Conservation (phyloP, 1,140 invertebrate species). For the Drosophila oshimai region DNA sequence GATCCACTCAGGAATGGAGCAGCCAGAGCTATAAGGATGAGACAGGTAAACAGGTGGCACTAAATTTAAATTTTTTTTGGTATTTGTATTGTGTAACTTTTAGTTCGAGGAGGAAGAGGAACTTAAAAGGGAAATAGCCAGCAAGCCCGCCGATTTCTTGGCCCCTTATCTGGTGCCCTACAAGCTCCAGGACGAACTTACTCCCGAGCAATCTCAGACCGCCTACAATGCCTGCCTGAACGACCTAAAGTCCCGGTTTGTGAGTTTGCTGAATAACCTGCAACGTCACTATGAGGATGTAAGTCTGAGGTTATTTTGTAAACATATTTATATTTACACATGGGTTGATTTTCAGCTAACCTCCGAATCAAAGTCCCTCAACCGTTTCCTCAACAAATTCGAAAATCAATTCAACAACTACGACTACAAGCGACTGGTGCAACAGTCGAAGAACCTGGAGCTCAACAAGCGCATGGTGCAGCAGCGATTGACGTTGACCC, state of each 20-base stretch:
- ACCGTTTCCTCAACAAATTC: slow-evolving; percentile 73
- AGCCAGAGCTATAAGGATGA: slow-evolving; percentile 69
- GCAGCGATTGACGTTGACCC: slow-evolving; percentile 68
- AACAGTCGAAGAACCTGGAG: slow-evolving; percentile 71
- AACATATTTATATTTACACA: not conserved
- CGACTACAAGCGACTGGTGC: slow-evolving; percentile 73
- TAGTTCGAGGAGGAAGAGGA: slow-evolving; percentile 82
- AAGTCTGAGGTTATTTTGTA: slow-evolving; percentile 1
- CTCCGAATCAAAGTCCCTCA: slow-evolving; percentile 69
- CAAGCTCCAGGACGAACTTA: slow-evolving; percentile 80
- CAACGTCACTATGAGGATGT: slow-evolving; percentile 84
- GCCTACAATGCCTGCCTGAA: slow-evolving; percentile 83
- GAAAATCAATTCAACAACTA: slow-evolving; percentile 77
- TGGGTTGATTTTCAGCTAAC: slow-evolving; percentile 47
- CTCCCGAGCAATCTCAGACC: slow-evolving; percentile 74
- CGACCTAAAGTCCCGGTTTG: slow-evolving; percentile 84
- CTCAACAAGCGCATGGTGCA: slow-evolving; percentile 80
- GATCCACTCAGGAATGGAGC: slow-evolving; percentile 85
- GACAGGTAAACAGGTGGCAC: slow-evolving; percentile 23
- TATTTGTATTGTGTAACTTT: not conserved
- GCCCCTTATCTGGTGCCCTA: slow-evolving; percentile 85
- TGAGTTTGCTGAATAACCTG: slow-evolving; percentile 84
- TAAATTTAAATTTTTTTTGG: not conserved
- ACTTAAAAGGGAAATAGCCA: slow-evolving; percentile 70
- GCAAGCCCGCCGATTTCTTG: slow-evolving; percentile 84